Conservation (phyloP, 2,888 invertebrate genomes). For the Diaphora mendica region DNA sequence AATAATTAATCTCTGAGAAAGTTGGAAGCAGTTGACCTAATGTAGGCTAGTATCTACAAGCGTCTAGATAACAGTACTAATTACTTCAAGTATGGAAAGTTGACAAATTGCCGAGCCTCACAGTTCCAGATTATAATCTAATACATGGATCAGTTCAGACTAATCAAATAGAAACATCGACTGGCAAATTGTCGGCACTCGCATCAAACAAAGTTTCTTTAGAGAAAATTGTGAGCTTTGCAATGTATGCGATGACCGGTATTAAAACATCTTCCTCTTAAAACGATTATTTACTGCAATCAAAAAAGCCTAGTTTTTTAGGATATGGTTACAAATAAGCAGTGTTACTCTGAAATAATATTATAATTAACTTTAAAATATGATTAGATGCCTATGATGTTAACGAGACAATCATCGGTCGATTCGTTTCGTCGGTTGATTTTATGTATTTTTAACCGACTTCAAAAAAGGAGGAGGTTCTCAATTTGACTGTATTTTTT, state of each 20-base stretch:
- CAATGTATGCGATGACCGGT: neutral
- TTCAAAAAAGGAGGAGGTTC: too few species aligned
- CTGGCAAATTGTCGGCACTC: slow-evolving; percentile 26
- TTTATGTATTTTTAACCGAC: too few species aligned
- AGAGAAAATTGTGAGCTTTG: slow-evolving; percentile 1
- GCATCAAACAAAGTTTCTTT: slow-evolving; percentile 6
- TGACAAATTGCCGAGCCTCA: slow-evolving; percentile 19
- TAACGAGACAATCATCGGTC: too few species aligned
- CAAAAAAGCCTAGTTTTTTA: neutral
- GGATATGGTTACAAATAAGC: too few species aligned
- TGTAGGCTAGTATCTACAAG: neutral
- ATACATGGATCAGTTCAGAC: slow-evolving; percentile 21
- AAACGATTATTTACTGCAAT: neutral
- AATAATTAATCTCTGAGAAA: neutral
- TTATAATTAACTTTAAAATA: too few species aligned
- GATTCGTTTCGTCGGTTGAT: too few species aligned
- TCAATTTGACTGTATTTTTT: too few species aligned
- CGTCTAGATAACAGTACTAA: slow-evolving; percentile 15
- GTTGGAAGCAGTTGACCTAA: neutral
- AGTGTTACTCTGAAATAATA: too few species aligned
- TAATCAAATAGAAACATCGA: slow-evolving; percentile 38
- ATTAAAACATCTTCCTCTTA: neutral
- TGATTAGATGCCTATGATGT: too few species aligned
- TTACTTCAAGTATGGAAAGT: slow-evolving; percentile 17
- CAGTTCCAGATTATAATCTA: slow-evolving; percentile 16